These are phyloP conservation scores for Bombus pyrosoma DNA, from an alignment of 1,140 invertebrate genomes.

Conservation along the genomic window DNA sequence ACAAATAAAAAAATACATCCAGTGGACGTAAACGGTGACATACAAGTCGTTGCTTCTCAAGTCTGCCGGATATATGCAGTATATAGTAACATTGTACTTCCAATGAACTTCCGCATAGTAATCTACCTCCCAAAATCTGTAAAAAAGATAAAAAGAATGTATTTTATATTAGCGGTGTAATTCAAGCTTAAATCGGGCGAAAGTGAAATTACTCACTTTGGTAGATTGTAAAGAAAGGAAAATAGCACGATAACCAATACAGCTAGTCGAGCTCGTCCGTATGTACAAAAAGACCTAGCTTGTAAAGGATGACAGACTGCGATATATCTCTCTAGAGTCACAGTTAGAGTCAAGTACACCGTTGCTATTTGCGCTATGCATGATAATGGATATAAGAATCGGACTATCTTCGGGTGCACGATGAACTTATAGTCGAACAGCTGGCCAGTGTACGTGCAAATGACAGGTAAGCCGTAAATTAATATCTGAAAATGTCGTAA, in stretches of 20 bases:
- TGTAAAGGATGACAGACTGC: slow-evolving; percentile 97
- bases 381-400: slow-evolving; percentile 93
- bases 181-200: no score
- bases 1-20: slow-evolving; percentile 95
- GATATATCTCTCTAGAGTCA: slow-evolving; percentile 97
- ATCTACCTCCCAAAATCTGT: slow-evolving; percentile 87
- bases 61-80: slow-evolving; percentile 87
- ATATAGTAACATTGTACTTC: slow-evolving; percentile 86
- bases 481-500: slow-evolving; percentile 84
- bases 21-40: slow-evolving; percentile 94
- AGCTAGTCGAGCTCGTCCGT: slow-evolving; percentile 92
- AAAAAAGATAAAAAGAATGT: background rate
- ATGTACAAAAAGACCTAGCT: slow-evolving; percentile 94
- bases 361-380: slow-evolving; percentile 95
- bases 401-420: slow-evolving; percentile 91
- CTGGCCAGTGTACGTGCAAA: slow-evolving; percentile 90
- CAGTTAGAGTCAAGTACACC: slow-evolving; percentile 96
- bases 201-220: slow-evolving; percentile 78
- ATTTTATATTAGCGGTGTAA: background rate
- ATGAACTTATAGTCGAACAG: slow-evolving; percentile 91
- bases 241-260: slow-evolving; percentile 92
- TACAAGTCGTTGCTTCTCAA: slow-evolving; percentile 89
- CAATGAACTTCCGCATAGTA: slow-evolving; percentile 79
- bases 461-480: slow-evolving; percentile 92
- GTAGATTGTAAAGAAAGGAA: slow-evolving; percentile 94